A percentile compares a stretch with the other conserved stretches of the same genome.
These are phyloP conservation scores for Ips nitidus DNA, from an alignment of 1,140 invertebrate species.

Conservation along the genomic window DNA sequence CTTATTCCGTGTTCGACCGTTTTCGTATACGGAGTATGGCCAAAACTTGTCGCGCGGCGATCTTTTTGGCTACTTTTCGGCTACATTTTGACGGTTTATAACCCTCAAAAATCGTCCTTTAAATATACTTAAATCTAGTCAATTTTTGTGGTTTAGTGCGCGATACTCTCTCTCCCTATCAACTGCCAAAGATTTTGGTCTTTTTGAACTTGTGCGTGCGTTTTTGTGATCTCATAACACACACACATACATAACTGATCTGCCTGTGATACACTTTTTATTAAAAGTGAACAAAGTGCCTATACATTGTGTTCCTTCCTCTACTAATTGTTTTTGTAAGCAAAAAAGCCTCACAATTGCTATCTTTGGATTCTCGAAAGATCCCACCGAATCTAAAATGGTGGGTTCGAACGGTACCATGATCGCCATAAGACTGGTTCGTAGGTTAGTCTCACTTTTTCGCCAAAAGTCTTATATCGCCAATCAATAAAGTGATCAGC, in stretches of 20 bases:
- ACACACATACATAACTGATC: constrained; percentile 5
- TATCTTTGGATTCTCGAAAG: constrained; percentile 49
- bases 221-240: constrained; percentile 13
- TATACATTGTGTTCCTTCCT: not conserved
- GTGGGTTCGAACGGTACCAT: constrained; percentile 79
- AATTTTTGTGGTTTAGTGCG: constrained; percentile 9
- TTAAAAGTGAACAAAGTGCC: not conserved
- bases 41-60: constrained; percentile 24
- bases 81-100: constrained; percentile 26
- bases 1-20: constrained; percentile 3
- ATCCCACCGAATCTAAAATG: constrained; percentile 58
- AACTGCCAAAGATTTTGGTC: constrained; percentile 28
- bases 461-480: not conserved
- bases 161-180: not conserved
- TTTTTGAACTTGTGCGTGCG: not conserved
- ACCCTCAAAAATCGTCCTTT: constrained; percentile 1
- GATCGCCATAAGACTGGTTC: constrained; percentile 83
- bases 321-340: constrained; percentile 7
- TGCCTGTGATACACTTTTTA: constrained; percentile 25
- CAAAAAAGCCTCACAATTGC: constrained; percentile 49
- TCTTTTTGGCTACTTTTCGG: constrained; percentile 18
- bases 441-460: constrained; percentile 45
- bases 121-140: constrained; percentile 26
- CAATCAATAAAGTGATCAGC: not conserved
- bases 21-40: constrained; percentile 27